Conservation (phyloP, 2,888 invertebrate species). For the Cosmopolites sordidus region DNA sequence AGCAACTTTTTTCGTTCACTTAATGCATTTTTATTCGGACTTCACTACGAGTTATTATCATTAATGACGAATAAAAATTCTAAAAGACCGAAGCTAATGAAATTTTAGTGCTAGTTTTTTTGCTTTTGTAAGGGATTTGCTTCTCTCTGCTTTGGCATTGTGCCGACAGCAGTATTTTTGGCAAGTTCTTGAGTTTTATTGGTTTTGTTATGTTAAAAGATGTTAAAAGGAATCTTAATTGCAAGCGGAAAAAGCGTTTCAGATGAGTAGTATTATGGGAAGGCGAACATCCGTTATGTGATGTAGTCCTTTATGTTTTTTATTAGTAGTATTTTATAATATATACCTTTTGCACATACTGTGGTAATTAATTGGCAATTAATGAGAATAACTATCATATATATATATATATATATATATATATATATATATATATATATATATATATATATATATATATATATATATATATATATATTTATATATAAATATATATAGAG, state of each 20-base stretch:
- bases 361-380: too few species aligned
- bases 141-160: slow-evolving; percentile 16
- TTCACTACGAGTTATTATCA: slow-evolving; percentile 20
- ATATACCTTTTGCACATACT: too few species aligned
- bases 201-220: slow-evolving; percentile 4
- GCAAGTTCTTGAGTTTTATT: slow-evolving; percentile 9
- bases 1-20: neutral
- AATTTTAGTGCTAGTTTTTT: slow-evolving; percentile 19
- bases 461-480: too few species aligned
- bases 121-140: slow-evolving; percentile 12
- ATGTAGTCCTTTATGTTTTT: too few species aligned
- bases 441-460: too few species aligned
- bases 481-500: too few species aligned
- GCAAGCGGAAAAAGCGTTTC: neutral
- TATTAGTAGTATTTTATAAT: too few species aligned
- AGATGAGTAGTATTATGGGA: neutral
- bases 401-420: too few species aligned
- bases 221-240: slow-evolving; percentile 1
- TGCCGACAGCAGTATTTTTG: slow-evolving; percentile 12
- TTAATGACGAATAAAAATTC: slow-evolving; percentile 26
- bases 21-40: slow-evolving; percentile 21
- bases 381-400: too few species aligned
- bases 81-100: slow-evolving; percentile 22
- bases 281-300: too few species aligned
- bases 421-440: too few species aligned